Evolutionary conservation across 2,113 vertebrate species (phyloP).

Genomic region (Siniperca knerii): DNA sequence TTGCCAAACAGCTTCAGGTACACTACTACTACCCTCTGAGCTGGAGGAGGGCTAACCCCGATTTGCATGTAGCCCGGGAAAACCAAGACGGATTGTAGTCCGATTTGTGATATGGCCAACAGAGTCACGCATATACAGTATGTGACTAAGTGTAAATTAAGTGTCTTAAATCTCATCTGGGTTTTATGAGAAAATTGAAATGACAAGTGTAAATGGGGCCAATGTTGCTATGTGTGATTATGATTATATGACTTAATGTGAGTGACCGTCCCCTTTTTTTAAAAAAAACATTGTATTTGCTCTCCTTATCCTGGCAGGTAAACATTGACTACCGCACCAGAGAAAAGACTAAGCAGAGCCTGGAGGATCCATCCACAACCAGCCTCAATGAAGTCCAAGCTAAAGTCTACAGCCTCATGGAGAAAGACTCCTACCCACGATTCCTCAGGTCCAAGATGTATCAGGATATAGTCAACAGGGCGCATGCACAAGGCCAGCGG

Average conservation of each 20-base stretch:
- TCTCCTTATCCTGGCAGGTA: constrained; percentile 83
- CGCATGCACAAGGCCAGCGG: constrained; percentile 86
- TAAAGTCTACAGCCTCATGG: constrained; percentile 96
- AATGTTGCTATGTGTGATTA: background rate
- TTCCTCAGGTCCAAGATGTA: constrained; percentile 98
- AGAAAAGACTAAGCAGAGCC: constrained; percentile 91
- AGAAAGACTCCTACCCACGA: constrained; percentile 97
- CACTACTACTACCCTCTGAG: background rate
- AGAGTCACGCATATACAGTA: background rate
- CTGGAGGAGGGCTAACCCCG: background rate
- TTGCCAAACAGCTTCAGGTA: background rate
- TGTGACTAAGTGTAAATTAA: background rate
- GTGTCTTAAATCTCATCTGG: background rate
- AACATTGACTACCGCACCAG: constrained; percentile 96
- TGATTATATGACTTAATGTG: background rate
- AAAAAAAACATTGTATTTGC: constrained; percentile 19
- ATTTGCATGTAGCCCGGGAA: background rate
- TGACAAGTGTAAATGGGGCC: background rate
- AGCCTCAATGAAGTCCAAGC: constrained; percentile 94
- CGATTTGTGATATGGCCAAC: background rate
- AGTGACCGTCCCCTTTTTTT: background rate
- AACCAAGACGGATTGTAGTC: background rate
- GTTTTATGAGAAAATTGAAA: background rate
- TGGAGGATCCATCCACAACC: constrained; percentile 90
- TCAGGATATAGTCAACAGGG: constrained; percentile 93